These are phyloP conservation scores for Trichonephila inaurata DNA, from an alignment of 1,140 invertebrate species.

Conservation along the genomic window DNA sequence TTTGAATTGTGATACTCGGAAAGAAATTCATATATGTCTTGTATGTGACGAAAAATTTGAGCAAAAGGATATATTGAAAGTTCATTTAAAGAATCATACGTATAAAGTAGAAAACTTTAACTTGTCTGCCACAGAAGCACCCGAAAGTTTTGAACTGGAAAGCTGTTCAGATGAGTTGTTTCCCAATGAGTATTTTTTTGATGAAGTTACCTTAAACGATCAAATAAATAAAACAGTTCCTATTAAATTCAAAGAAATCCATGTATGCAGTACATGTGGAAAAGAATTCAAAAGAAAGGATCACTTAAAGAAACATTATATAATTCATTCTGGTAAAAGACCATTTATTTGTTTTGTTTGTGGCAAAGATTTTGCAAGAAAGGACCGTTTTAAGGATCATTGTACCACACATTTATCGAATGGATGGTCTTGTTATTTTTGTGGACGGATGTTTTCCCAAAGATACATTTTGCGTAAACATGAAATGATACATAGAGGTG, in stretches of 20 bases:
- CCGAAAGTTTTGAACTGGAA: neutral
- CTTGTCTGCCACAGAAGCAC: neutral
- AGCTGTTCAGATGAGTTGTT: neutral
- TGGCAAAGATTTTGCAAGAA: slow-evolving; percentile 90
- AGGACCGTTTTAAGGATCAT: slow-evolving; percentile 66
- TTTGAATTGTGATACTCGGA: neutral
- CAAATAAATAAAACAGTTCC: neutral
- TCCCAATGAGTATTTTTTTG: neutral
- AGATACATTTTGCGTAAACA: slow-evolving; percentile 43
- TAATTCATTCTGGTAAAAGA: slow-evolving; percentile 40
- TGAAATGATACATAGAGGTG: slow-evolving; percentile 71
- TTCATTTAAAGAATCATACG: slow-evolving; percentile 2
- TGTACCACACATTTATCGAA: slow-evolving; percentile 31
- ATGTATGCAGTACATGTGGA: slow-evolving; percentile 61
- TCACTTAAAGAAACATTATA: slow-evolving; percentile 84
- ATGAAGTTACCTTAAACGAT: neutral
- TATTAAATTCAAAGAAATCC: slow-evolving; percentile 40
- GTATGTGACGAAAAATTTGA: slow-evolving; percentile 28
- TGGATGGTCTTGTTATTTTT: slow-evolving; percentile 66
- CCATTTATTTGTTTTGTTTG: slow-evolving; percentile 83
- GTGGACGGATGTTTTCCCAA: slow-evolving; percentile 61
- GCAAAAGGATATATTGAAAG: slow-evolving; percentile 1
- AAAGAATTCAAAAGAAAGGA: slow-evolving; percentile 91
- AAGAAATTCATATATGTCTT: neutral
- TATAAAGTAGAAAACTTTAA: neutral